These are phyloP conservation scores for Cisticola juncidis DNA, from an alignment of 2,113 vertebrate genomes.

Conservation along the genomic window DNA sequence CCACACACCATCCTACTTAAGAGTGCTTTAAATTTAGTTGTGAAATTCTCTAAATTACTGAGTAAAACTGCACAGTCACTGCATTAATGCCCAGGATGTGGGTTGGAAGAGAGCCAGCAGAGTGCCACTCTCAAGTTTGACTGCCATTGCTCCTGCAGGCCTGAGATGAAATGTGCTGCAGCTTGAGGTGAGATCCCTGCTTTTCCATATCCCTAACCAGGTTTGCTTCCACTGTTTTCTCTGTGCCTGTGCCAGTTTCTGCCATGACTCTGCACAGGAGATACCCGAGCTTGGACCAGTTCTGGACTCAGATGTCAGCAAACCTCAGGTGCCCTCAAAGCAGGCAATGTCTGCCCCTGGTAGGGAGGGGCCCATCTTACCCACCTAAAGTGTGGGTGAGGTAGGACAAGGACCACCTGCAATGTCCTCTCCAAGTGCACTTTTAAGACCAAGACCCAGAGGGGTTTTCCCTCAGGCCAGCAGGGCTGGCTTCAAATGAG, in stretches of 20 bases:
- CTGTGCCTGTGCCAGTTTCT: neutral
- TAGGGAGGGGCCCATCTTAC: neutral
- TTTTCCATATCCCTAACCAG: neutral
- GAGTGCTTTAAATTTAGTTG: neutral
- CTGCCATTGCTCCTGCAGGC: neutral
- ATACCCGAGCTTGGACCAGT: neutral
- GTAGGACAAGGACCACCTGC: neutral
- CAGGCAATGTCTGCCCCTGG: neutral
- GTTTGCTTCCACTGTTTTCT: neutral
- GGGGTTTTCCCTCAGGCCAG: neutral
- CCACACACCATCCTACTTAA: neutral
- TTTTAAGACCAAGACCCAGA: neutral
- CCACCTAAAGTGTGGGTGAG: fast-evolving
- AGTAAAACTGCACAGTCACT: neutral
- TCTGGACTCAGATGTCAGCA: neutral
- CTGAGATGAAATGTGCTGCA: neutral
- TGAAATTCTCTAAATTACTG: neutral
- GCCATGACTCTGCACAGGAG: neutral
- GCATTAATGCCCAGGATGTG: neutral
- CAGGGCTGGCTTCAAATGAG: neutral
- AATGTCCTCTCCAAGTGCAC: neutral
- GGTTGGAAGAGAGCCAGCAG: neutral
- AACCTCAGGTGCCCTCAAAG: neutral
- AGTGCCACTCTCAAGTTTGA: neutral
- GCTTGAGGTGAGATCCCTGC: fast-evolving